Base-by-base conservation (phyloP, 2,113 vertebrate species). In the Callorhinus ursinus region DNA sequence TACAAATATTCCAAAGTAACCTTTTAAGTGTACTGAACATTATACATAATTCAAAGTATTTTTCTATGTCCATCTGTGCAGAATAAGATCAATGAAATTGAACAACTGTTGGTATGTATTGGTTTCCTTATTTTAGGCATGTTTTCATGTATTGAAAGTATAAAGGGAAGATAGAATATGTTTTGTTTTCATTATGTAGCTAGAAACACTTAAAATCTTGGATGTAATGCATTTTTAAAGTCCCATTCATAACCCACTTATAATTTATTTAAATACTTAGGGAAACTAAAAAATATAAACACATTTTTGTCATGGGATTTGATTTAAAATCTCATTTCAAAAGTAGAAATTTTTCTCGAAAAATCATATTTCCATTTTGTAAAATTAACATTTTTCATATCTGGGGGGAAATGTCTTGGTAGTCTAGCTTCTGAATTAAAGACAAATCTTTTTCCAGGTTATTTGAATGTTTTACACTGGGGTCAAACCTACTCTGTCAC, bases 91-190 rank as follows among this genome's bases (percentile, higher is more conserved):
- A 95, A 65, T 92, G 88, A 61, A 67, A 39, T 4, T 39, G 69
- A 83, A 19, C 88, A 88, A 59, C 55, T 95, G 74, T 76, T 90
- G 86, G 80, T 0, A 4, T 69, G 7, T 92, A 55, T 46, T 93
- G 36, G n/a, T 80, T 95, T 92, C 82, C 80, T 71, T 65, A 88
- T 90, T 93, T 95, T 92, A 93, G 67, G 21, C 63, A 42, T 95
- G 53, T 80, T 95, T 97, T 93, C 61, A 57, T 90, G 61, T 89
- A 88, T 92, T 77, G 74, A 84, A 90, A 84, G 19, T 84, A 33
- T 76, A 80, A 92, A 94, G 55, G 8, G n/a, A 84, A 79, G 39
- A 51, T 81, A 74, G 21, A 33, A 2, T 82, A 42, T 57, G 24
- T 95, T 81, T 86, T 92, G 36, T 49, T 97, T 92, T 86, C n/a